Evolutionary conservation across 37 sponge, comb jelly and placozoan genomes (phyloP).

Genomic region (Petrosia ficiformis): DNA sequence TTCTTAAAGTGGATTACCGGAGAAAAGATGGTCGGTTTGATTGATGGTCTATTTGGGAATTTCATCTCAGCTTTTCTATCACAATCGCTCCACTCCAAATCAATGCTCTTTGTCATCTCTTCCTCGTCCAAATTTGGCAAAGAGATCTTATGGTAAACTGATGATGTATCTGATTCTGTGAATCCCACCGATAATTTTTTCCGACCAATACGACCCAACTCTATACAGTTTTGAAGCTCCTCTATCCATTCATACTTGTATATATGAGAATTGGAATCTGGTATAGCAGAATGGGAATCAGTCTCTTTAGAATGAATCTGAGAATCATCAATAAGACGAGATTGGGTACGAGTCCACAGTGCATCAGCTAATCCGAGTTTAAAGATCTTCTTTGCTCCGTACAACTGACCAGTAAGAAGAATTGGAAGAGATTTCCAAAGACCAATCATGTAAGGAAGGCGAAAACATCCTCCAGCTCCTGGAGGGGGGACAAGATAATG

Average conservation of each 20-base stretch:
- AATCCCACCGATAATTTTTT: neutral
- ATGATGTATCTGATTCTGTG: neutral
- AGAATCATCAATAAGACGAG: neutral
- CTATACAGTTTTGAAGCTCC: conserved; percentile 22
- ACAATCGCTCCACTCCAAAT: neutral
- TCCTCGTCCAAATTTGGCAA: neutral
- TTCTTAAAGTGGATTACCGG: neutral
- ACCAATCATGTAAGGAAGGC: conserved; percentile 48
- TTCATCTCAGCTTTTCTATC: conserved; percentile 15
- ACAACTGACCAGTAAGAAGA: conserved; percentile 35
- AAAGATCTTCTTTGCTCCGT: conserved; percentile 26
- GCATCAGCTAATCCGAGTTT: conserved; percentile 47
- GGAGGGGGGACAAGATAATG: neutral
- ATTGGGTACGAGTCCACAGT: conserved; percentile 21
- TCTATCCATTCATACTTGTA: conserved; percentile 12
- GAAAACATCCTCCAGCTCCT: conserved; percentile 66
- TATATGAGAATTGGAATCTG: conserved; percentile 31
- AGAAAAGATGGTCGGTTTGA: neutral
- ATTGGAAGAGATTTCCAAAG: conserved; percentile 22
- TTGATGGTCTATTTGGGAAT: neutral
- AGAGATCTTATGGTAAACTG: neutral
- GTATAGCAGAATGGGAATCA: neutral
- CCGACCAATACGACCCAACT: neutral
- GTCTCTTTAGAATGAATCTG: neutral
- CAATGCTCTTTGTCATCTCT: neutral